Conservation (phyloP, 2,113 vertebrate species). For the Pithys albifrons region DNA sequence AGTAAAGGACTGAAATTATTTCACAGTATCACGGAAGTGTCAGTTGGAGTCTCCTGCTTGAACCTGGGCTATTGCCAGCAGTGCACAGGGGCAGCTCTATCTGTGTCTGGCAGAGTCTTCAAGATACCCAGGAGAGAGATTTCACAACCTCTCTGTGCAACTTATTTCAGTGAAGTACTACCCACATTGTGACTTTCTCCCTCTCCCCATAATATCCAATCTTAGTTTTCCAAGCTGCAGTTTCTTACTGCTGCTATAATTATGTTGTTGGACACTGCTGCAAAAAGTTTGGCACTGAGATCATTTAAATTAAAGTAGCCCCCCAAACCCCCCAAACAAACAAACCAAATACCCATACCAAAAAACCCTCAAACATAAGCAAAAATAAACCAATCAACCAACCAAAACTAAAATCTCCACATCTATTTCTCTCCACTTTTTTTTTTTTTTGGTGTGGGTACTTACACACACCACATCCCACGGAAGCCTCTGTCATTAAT, state of each 20-base stretch:
- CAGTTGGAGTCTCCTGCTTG: not conserved
- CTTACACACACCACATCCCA: too few species aligned
- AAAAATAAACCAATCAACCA: not conserved
- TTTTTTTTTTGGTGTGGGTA: not conserved
- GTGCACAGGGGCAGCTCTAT: not conserved
- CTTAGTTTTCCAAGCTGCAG: not conserved
- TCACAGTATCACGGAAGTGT: not conserved
- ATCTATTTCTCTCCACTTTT: not conserved
- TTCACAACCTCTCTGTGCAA: not conserved
- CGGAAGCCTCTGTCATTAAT: not conserved
- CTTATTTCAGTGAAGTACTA: not conserved
- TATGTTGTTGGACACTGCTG: not conserved
- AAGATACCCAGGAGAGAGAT: not conserved
- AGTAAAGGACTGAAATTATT: not conserved
- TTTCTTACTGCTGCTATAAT: not conserved
- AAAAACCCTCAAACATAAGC: not conserved
- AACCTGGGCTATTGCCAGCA: not conserved
- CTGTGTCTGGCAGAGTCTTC: not conserved
- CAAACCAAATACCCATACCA: not conserved
- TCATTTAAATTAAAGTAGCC: not conserved
- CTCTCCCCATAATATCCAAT: rapidly evolving
- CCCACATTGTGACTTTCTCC: not conserved
- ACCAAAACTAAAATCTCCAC: not conserved
- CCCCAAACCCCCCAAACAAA: not conserved
- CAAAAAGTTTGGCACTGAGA: not conserved